Evolutionary conservation across 2,888 invertebrate species (phyloP), one percentile per base, ranked within the genome.

Genomic region (Apodemia mormo): DNA sequence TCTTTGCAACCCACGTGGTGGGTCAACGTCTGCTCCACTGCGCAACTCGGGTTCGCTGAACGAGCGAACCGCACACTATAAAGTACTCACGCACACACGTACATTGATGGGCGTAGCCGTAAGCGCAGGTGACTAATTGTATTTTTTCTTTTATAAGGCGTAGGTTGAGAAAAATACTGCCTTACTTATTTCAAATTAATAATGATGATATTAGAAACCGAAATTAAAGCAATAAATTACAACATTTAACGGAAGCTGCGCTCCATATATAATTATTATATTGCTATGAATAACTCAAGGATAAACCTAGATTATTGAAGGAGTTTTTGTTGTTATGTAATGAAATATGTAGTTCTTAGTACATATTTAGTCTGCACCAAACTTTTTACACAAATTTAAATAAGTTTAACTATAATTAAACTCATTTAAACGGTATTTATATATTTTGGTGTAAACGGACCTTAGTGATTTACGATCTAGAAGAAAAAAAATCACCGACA

Each of bases 1-100:
- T 82, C 80, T 82, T 76, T 77, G 77, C 83, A 77, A 77, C 88
- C 91, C 92, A 92, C 91, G 92, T 92, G 92, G 90, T 87, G 80
- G 91, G 88, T 91, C 92, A 92, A 90, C 84, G 92, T 49, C 87
- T 92, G 92, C 86, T 90, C 90, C 88, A 92, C 89, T 92, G 90
- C 86, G 86, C 84, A 79, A 72, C 75, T 76, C 72, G 83, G 82
- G 90, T 87, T 90, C 90, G 86, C 75, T 87, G 87, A 87, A 87
- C 90, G 82, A 79, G 73, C 81, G 76, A 76, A 76, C 75, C 45
- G 29, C 64, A 70, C 72, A 68, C 68, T 64, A 64, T 64, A 14
- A 37, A 67, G 70, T 64, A 45, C 68, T 61, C 73, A 72, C 74
- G 73, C 75, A 73, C 74, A 73, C 75, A 69, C 68, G 5, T 45